Conservation (phyloP, 2,888 invertebrate genomes). For the Tiliacea citrago region DNA sequence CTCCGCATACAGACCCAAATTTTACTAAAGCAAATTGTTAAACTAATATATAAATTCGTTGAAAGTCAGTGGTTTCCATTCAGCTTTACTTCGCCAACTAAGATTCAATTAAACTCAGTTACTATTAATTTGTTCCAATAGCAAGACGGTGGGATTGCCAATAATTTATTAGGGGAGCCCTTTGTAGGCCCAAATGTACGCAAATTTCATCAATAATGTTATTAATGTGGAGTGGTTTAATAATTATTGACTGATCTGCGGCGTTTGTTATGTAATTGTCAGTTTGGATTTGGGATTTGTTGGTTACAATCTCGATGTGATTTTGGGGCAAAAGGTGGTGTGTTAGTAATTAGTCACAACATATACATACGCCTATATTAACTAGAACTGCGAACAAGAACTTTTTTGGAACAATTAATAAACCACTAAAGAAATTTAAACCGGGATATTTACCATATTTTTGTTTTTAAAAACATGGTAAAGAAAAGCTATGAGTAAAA, state of each 20-base stretch:
- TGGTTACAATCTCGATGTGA: constrained; percentile 19
- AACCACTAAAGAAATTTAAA: too few relatives aligned
- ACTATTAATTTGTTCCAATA: constrained; percentile 76
- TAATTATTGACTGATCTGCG: constrained; percentile 66
- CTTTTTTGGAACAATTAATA: too few relatives aligned
- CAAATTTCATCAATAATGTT: constrained; percentile 73
- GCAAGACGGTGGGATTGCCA: constrained; percentile 66
- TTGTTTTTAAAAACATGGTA: too few relatives aligned
- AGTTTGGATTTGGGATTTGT: constrained; percentile 23
- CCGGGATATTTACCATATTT: too few relatives aligned
- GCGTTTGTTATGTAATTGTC: constrained; percentile 40
- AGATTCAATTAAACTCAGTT: constrained; percentile 78
- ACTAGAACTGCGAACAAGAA: too few relatives aligned
- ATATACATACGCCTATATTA: background rate
- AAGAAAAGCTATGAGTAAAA: too few relatives aligned
- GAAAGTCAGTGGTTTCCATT: constrained; percentile 78
- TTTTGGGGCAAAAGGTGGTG: background rate
- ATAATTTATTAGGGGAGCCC: constrained; percentile 70
- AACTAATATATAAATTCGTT: constrained; percentile 80
- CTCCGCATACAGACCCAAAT: constrained; percentile 60
- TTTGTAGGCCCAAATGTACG: constrained; percentile 67
- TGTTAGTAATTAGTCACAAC: background rate
- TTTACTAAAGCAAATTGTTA: constrained; percentile 77
- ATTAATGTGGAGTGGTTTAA: constrained; percentile 67
- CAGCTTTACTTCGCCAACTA: constrained; percentile 70